phyloP scores from a whole-genome alignment of 2,797 vertebrate species.

The Poecilia gillii region DNA sequence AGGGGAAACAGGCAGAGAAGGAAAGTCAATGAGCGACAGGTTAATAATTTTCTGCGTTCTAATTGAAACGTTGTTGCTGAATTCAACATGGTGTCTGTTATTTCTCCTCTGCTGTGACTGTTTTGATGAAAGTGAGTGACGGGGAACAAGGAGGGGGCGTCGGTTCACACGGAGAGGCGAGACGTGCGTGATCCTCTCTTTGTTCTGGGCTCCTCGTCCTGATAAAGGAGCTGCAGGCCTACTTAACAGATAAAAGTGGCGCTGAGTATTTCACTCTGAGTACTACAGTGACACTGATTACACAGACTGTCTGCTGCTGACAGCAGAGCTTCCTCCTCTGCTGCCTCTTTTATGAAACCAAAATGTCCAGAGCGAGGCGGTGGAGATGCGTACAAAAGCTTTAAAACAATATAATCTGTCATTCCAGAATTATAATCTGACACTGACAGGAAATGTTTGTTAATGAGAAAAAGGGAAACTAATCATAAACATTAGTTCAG shows the following conservation, averaged over 20 bases:
- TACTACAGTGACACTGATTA: conserved; percentile 2
- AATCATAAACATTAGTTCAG: too few relatives aligned
- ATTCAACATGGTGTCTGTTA: conserved; percentile 18
- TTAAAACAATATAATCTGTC: not conserved
- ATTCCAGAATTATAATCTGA: not conserved
- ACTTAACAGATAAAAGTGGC: not conserved
- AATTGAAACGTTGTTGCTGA: conserved; percentile 46
- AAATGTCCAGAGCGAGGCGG: not conserved
- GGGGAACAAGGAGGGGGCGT: not conserved
- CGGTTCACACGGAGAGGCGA: not conserved
- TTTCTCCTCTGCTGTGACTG: conserved; percentile 17
- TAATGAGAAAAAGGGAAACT: not conserved
- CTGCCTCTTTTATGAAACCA: not conserved
- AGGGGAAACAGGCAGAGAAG: conserved; percentile 2
- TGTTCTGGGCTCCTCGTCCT: conserved; percentile 3
- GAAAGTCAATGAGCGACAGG: conserved; percentile 32
- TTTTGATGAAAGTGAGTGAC: conserved; percentile 42
- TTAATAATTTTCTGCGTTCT: conserved; percentile 45
- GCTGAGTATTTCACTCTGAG: conserved; percentile 1
- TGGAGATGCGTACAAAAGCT: not conserved
- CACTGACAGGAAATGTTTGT: not conserved
- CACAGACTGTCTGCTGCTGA: not conserved
- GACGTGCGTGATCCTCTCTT: not conserved
- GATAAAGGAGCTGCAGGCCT: conserved; percentile 2
- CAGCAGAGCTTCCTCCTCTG: not conserved